Evolutionary conservation across 1,140 invertebrate species (phyloP).

Genomic region (Ceratoteleas bidentatus): DNA sequence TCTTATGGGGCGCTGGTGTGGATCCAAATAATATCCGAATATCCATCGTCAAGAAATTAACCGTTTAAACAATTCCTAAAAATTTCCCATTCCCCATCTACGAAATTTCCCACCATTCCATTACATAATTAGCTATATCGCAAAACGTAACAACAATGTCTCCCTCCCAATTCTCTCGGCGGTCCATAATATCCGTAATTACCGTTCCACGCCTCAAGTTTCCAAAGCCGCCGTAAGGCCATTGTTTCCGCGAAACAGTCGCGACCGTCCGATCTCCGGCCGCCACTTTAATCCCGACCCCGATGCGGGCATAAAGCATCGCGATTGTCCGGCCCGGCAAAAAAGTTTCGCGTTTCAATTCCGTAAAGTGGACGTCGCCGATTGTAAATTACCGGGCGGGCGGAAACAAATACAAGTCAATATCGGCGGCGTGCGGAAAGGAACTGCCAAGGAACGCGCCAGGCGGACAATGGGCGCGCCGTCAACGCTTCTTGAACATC

Average conservation of each 20-base stretch:
- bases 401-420: conserved; percentile 56
- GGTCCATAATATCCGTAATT: too few species aligned
- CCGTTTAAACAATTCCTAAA: too few species aligned
- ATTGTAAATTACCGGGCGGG: conserved; percentile 52
- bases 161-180: too few species aligned
- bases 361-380: conserved; percentile 41
- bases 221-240: neutral
- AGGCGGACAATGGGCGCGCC: conserved; percentile 29
- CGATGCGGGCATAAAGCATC: conserved; percentile 35
- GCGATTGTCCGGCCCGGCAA: conserved; percentile 35
- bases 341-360: conserved; percentile 52
- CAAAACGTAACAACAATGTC: too few species aligned
- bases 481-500: conserved; percentile 53
- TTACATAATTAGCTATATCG: too few species aligned
- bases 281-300: conserved; percentile 19
- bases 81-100: too few species aligned
- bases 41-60: too few species aligned
- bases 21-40: too few species aligned
- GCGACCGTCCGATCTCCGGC: too few species aligned
- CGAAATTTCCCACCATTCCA: too few species aligned
- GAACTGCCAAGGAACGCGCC: conserved; percentile 31
- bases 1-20: too few species aligned
- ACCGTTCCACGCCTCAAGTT: conserved; percentile 6
- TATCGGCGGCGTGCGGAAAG: conserved; percentile 35
- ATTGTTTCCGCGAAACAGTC: neutral